Percentiles rank a stretch among this genome's conserved stretches.
Conservation (phyloP, 2,113 vertebrate genomes). For the Saccopteryx bilineata region DNA sequence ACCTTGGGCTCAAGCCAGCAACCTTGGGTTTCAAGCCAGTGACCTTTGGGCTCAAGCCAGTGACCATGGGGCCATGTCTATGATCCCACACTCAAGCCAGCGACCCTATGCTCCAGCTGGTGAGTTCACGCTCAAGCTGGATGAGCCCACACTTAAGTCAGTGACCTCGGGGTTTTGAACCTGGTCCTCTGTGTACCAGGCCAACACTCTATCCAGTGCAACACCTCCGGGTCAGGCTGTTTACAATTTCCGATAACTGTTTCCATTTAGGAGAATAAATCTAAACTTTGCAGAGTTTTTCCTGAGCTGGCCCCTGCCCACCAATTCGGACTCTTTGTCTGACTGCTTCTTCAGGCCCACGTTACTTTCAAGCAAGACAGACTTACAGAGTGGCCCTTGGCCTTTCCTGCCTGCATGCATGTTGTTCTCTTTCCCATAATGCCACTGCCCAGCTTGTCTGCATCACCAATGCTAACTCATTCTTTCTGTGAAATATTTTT, state of each 20-base stretch:
- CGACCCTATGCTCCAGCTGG: too few species aligned
- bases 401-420: background rate
- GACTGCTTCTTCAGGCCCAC: background rate
- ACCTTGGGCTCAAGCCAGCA: too few species aligned
- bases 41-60: too few species aligned
- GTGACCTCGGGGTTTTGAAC: too few species aligned
- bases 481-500: background rate
- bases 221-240: too few species aligned
- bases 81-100: too few species aligned
- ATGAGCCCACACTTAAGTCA: too few species aligned
- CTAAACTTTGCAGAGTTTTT: background rate
- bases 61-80: too few species aligned
- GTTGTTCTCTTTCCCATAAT: background rate
- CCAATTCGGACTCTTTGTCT: background rate
- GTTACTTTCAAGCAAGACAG: background rate
- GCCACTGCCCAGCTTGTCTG: background rate
- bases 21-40: too few species aligned
- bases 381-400: background rate
- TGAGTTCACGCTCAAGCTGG: too few species aligned
- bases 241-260: background rate
- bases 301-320: background rate
- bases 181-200: too few species aligned
- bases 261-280: background rate
- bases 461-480: background rate
- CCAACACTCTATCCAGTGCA: too few species aligned